These are phyloP conservation scores for Elephas maximus DNA, from an alignment of 2,113 vertebrate genomes.

Conservation along the genomic window DNA sequence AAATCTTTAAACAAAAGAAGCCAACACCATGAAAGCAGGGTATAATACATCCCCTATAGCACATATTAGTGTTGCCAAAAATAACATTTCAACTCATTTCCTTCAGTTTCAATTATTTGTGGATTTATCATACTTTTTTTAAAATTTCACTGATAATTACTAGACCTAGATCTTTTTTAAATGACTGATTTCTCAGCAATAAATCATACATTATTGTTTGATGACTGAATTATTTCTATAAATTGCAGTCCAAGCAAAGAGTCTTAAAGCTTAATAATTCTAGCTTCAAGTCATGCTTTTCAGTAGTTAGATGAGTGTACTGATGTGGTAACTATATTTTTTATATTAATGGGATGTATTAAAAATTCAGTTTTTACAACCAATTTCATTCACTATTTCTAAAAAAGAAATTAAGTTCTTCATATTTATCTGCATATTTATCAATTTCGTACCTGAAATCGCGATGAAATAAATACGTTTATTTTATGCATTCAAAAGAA, in stretches of 20 bases:
- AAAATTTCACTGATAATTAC: conserved; percentile 32
- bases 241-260: background rate
- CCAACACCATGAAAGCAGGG: background rate
- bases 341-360: background rate
- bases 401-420: conserved; percentile 2
- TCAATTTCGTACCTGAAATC: background rate
- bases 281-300: background rate
- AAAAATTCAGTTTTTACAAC: background rate
- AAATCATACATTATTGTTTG: background rate
- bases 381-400: background rate
- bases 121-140: conserved; percentile 44
- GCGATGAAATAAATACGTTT: background rate
- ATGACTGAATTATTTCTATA: conserved; percentile 39
- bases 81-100: conserved; percentile 29
- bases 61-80: background rate
- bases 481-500: background rate
- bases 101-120: conserved; percentile 53
- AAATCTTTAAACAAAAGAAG: conserved; percentile 48
- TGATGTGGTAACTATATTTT: background rate
- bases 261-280: conserved; percentile 45
- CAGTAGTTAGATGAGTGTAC: background rate
- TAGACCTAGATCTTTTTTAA: conserved; percentile 35
- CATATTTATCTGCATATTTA: background rate
- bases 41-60: background rate
- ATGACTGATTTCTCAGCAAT: conserved; percentile 33